Conservation (phyloP, 2,797 vertebrate species). For the Dendrocincla fuliginosa region DNA sequence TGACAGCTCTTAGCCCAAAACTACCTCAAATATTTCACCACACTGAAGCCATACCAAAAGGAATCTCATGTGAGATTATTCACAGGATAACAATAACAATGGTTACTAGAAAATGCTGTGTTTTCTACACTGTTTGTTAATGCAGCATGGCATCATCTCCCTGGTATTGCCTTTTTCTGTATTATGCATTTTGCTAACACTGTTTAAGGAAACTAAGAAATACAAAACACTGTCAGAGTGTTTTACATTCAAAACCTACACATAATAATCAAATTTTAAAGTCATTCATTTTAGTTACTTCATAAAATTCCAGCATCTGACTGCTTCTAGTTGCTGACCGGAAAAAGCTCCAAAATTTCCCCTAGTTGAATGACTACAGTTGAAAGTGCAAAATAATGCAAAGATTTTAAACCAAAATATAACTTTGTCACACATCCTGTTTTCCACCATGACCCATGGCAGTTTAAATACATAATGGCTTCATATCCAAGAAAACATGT, state of each 20-base stretch:
- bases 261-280: not conserved
- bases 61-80: not conserved
- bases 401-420: slow-evolving; percentile 50
- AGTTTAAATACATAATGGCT: not conserved
- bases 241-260: not conserved
- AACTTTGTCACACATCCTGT: not conserved
- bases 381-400: slow-evolving; percentile 23
- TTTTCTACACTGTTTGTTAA: not conserved
- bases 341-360: not conserved
- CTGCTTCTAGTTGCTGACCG: slow-evolving; percentile 13
- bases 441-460: not conserved
- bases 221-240: not conserved
- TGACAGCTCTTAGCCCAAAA: not conserved
- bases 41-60: not conserved
- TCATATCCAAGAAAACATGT: not conserved
- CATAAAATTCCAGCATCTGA: not conserved
- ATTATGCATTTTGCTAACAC: not conserved
- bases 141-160: not conserved
- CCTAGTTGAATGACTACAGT: not conserved
- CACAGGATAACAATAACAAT: not conserved
- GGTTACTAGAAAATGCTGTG: not conserved
- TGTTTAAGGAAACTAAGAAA: not conserved
- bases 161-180: not conserved
- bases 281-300: not conserved
- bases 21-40: not conserved